Evolutionary conservation across 2,113 vertebrate species (phyloP).

Genomic region (Amphilophus citrinellus): DNA sequence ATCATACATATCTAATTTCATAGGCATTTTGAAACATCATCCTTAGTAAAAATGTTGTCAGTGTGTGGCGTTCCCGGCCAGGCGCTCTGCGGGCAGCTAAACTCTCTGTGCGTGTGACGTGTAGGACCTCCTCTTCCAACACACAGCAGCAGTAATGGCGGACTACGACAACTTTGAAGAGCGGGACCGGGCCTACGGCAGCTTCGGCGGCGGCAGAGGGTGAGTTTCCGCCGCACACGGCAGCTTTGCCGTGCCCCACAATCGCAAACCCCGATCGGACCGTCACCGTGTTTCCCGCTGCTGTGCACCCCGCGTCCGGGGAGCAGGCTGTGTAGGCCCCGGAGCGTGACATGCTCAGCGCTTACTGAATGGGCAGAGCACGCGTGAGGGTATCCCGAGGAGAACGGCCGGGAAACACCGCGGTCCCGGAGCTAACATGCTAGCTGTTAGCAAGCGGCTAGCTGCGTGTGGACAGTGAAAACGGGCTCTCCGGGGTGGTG

Average conservation of each 20-base stretch:
- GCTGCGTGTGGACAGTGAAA: not conserved
- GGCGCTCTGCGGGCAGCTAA: conserved; percentile 85
- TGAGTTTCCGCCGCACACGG: conserved; percentile 74
- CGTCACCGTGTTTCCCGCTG: not conserved
- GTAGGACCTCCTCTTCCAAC: conserved; percentile 88
- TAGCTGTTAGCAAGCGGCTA: conserved; percentile 36
- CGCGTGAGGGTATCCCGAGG: conserved; percentile 46
- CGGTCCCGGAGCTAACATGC: conserved; percentile 36
- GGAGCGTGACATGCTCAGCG: not conserved
- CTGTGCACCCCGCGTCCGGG: not conserved
- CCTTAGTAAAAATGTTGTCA: not conserved
- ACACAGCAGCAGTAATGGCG: conserved; percentile 94
- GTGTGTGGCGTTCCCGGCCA: conserved; percentile 63
- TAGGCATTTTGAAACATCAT: fast-evolving
- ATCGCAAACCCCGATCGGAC: not conserved
- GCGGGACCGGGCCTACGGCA: conserved; percentile 90
- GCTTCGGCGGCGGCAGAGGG: conserved; percentile 94
- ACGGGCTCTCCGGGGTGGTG: not conserved
- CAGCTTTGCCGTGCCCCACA: not conserved
- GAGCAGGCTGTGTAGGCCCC: not conserved
- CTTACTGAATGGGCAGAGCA: not conserved
- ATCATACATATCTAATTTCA: not conserved
- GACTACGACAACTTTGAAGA: conserved; percentile 95
- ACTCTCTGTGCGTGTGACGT: conserved; percentile 78
- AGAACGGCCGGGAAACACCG: conserved; percentile 53